Conservation (phyloP, 1,140 invertebrate species). For the Aporrectodea caliginosa region DNA sequence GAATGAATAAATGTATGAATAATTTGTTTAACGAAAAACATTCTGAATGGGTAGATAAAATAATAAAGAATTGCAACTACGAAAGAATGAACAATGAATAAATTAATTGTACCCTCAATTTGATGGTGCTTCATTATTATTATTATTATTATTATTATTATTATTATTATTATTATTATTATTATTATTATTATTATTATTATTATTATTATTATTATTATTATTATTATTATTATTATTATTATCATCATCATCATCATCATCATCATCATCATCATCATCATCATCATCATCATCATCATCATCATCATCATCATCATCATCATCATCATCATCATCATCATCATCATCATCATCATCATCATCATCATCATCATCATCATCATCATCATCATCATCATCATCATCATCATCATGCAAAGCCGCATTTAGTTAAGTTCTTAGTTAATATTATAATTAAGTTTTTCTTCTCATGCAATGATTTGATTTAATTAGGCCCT, state of each 20-base stretch:
- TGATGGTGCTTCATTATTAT: background rate
- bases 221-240: background rate
- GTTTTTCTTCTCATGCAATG: too few relatives aligned
- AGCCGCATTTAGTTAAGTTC: too few relatives aligned
- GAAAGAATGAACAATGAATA: background rate
- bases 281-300: constrained; percentile 2
- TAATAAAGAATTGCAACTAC: background rate
- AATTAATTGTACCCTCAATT: background rate
- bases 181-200: background rate
- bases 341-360: background rate
- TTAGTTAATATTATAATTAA: too few relatives aligned
- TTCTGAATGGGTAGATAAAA: background rate
- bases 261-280: background rate
- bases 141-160: background rate
- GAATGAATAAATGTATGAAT: background rate
- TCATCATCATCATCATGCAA: background rate
- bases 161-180: background rate
- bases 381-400: constrained; percentile 2
- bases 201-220: background rate
- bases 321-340: constrained; percentile 2
- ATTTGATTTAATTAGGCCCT: too few relatives aligned
- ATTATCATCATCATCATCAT: constrained; percentile 1
- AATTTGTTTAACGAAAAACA: background rate
- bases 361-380: constrained; percentile 3
- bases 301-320: constrained; percentile 3